Evolutionary conservation across 1,140 invertebrate genomes (phyloP).

Genomic region (Cotesia typhae): DNA sequence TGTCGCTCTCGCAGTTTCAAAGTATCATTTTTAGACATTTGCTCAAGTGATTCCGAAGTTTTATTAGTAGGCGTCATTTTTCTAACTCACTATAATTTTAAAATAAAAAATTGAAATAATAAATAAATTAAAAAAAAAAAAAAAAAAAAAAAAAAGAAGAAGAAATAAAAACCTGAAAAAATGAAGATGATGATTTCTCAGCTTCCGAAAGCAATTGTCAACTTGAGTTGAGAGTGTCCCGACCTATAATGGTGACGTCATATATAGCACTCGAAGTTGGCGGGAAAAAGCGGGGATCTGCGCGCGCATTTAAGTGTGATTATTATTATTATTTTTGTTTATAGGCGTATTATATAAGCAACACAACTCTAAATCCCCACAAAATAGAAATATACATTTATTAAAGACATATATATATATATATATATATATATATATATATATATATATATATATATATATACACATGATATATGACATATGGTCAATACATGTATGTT

Average conservation of each 20-base stretch:
- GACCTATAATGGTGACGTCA: constrained; percentile 61
- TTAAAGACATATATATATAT: no score
- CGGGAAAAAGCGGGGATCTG: constrained; percentile 51
- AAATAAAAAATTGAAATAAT: constrained; percentile 23
- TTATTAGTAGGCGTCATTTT: neutral
- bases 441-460: no score
- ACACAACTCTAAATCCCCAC: no score
- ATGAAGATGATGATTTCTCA: constrained; percentile 41
- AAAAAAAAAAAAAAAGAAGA: constrained; percentile 16
- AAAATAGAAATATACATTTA: no score
- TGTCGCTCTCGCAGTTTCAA: constrained; percentile 79
- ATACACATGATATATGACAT: no score
- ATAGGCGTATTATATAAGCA: no score
- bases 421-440: no score
- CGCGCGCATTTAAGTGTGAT: constrained; percentile 51
- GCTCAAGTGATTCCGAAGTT: constrained; percentile 68
- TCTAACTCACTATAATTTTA: no score
- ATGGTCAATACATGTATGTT: no score
- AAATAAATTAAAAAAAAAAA: no score
- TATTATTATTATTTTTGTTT: no score
- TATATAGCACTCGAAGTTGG: constrained; percentile 56
- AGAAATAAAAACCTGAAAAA: neutral
- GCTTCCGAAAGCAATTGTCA: constrained; percentile 55
- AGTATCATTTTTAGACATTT: constrained; percentile 80
- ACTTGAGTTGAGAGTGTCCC: constrained; percentile 46